Evolutionary conservation across 2,113 vertebrate species (phyloP).

Genomic region (Cervus canadensis): DNA sequence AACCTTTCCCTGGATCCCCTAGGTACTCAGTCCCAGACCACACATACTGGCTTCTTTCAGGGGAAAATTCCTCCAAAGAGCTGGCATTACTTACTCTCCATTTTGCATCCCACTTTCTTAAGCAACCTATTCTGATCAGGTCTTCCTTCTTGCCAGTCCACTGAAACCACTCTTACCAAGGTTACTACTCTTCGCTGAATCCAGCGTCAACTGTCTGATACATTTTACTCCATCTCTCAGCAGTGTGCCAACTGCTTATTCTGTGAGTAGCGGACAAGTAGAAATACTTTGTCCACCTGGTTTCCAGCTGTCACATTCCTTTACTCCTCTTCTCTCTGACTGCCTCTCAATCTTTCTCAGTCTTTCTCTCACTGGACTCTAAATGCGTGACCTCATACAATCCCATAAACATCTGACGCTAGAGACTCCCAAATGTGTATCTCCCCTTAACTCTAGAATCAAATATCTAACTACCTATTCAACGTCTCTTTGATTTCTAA

Average conservation of each 20-base stretch:
- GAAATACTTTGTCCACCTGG: background rate
- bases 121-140: background rate
- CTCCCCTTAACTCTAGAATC: background rate
- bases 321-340: background rate
- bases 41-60: background rate
- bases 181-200: background rate
- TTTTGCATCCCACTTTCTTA: background rate
- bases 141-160: background rate
- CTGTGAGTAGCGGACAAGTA: background rate
- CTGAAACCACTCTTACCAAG: background rate
- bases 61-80: background rate
- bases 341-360: background rate
- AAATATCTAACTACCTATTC: background rate
- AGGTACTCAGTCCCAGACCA: background rate
- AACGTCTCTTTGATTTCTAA: background rate
- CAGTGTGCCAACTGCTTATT: background rate
- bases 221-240: background rate
- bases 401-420: background rate
- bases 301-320: background rate
- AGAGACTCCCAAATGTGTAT: background rate
- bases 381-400: background rate
- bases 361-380: background rate
- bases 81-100: background rate
- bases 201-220: background rate
- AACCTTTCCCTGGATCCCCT: background rate